phyloP scores from a whole-genome alignment of 2,888 invertebrate species.

The Gari tellinella region DNA sequence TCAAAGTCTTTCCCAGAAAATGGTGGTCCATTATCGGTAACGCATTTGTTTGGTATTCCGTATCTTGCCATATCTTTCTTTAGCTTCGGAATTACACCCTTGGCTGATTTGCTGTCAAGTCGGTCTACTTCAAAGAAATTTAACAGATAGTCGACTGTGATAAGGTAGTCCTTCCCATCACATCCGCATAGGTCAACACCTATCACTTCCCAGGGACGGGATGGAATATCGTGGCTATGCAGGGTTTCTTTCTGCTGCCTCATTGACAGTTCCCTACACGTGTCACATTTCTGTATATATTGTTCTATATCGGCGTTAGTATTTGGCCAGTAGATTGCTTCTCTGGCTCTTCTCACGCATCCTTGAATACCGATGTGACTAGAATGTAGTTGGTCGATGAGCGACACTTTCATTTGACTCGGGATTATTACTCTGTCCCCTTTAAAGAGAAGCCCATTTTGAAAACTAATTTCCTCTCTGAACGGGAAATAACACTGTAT shows the following conservation, averaged over 20 bases:
- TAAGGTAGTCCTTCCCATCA: slow-evolving; percentile 22
- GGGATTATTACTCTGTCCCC: slow-evolving; percentile 28
- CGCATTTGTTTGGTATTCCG: slow-evolving; percentile 21
- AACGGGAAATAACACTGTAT: slow-evolving; percentile 37
- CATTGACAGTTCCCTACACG: slow-evolving; percentile 13
- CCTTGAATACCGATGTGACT: slow-evolving; percentile 27
- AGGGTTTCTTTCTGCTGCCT: slow-evolving; percentile 36
- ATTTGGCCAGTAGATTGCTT: slow-evolving; percentile 26
- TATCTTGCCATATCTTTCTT: slow-evolving; percentile 30
- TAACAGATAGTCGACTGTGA: slow-evolving; percentile 36
- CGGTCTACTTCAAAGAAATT: slow-evolving; percentile 40
- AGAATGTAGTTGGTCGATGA: slow-evolving; percentile 28
- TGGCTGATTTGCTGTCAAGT: slow-evolving; percentile 23
- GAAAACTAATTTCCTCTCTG: slow-evolving; percentile 42
- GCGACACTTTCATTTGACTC: slow-evolving; percentile 1
- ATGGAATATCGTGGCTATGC: slow-evolving; percentile 34
- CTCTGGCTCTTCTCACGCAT: slow-evolving; percentile 25
- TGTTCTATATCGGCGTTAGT: slow-evolving; percentile 18
- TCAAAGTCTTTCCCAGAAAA: slow-evolving; percentile 13
- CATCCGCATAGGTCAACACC: slow-evolving; percentile 44
- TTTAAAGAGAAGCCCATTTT: slow-evolving; percentile 47
- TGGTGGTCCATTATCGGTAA: slow-evolving; percentile 35
- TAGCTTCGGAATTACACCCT: slow-evolving; percentile 18
- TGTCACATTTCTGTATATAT: slow-evolving; percentile 19
- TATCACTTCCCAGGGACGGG: slow-evolving; percentile 43